Conservation (phyloP, 2,888 invertebrate genomes). For the Periphyllus acericola region DNA sequence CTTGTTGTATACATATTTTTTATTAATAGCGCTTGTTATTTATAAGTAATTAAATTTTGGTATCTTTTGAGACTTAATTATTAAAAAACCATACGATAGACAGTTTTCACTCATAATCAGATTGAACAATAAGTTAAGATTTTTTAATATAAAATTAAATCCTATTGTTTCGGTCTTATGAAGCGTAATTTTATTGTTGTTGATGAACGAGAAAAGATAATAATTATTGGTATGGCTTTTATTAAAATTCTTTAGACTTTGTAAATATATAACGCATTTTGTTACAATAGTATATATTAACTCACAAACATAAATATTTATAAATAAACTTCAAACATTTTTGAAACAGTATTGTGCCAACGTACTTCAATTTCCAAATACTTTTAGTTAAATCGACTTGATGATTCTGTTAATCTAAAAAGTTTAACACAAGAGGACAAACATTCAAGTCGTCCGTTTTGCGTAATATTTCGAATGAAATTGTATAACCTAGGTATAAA, state of each 20-base stretch:
- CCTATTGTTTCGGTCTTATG: background rate
- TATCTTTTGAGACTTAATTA: background rate
- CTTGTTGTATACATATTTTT: background rate
- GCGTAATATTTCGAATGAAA: background rate
- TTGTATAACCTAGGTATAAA: background rate
- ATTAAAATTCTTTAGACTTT: constrained; percentile 3
- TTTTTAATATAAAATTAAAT: background rate
- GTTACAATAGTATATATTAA: background rate
- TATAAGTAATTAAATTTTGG: background rate
- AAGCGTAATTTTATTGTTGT: background rate
- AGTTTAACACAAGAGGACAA: background rate
- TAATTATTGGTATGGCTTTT: background rate
- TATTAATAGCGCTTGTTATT: background rate
- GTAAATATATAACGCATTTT: background rate
- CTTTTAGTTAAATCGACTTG: background rate
- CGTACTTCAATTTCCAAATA: background rate
- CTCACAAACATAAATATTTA: background rate
- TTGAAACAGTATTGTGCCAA: background rate
- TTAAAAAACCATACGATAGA: background rate
- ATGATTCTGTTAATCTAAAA: background rate
- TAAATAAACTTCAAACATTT: background rate
- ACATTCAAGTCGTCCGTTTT: background rate
- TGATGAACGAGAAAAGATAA: background rate
- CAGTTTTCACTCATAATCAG: background rate
- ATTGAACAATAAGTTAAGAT: background rate